A percentile compares a stretch with the other conserved stretches of the same genome.
These are phyloP conservation scores for Drosophila atroscutellata DNA, from an alignment of 2,888 invertebrate species.

Conservation along the genomic window DNA sequence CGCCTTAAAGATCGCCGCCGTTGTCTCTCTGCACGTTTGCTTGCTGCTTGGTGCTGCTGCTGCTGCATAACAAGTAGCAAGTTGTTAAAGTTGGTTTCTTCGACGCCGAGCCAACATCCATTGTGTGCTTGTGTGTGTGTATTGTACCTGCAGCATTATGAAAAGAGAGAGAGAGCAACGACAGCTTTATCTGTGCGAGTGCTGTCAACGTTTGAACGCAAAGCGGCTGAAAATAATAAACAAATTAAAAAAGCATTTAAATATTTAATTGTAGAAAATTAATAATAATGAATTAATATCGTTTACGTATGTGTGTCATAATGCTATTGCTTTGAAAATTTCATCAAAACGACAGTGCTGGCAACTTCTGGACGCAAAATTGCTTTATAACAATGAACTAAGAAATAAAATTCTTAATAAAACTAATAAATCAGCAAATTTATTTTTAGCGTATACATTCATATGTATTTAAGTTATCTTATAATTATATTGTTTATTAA, in stretches of 20 bases:
- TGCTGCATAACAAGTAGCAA: slow-evolving; percentile 66
- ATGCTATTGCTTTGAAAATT: neutral
- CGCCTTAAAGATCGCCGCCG: slow-evolving; percentile 50
- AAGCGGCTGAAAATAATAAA: neutral
- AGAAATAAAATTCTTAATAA: neutral
- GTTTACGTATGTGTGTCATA: neutral
- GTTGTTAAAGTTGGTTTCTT: slow-evolving; percentile 32
- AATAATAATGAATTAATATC: neutral
- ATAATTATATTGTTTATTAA: neutral
- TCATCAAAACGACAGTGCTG: neutral
- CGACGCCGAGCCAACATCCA: slow-evolving; percentile 10
- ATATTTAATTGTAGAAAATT: neutral
- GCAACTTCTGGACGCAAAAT: neutral
- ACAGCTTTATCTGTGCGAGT: slow-evolving; percentile 35
- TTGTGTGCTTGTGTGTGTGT: neutral
- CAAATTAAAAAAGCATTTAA: neutral
- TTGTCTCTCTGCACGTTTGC: slow-evolving; percentile 37
- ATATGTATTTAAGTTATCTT: neutral
- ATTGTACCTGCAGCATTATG: slow-evolving; percentile 37
- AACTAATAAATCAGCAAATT: neutral
- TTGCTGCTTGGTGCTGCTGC: neutral
- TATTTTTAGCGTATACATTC: neutral
- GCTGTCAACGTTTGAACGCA: slow-evolving; percentile 9
- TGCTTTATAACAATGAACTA: neutral
- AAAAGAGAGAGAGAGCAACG: slow-evolving; percentile 1